Evolutionary conservation across 2,888 invertebrate genomes (phyloP).

Genomic region (Andrena flavipes): DNA sequence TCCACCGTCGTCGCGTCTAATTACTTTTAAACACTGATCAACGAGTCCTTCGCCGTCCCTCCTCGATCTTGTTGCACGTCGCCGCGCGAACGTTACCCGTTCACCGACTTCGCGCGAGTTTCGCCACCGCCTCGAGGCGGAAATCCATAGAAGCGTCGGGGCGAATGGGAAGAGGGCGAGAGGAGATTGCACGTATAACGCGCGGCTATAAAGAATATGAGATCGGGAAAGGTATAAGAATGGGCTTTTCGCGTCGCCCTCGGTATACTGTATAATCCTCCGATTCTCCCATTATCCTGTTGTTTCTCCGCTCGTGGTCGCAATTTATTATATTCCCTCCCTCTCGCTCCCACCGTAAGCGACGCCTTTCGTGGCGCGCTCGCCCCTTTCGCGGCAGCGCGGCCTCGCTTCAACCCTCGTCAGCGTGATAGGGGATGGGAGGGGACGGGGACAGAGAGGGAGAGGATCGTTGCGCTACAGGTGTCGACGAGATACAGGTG

Average conservation of each 20-base stretch:
- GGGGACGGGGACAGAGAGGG: constrained; percentile 11
- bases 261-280: constrained; percentile 76
- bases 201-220: constrained; percentile 66
- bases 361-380: constrained; percentile 24
- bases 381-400: constrained; percentile 26
- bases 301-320: constrained; percentile 79
- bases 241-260: constrained; percentile 66
- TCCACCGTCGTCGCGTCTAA: constrained; percentile 25
- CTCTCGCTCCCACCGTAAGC: constrained; percentile 17
- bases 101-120: constrained; percentile 6
- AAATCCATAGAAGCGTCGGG: constrained; percentile 7
- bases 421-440: constrained; percentile 41
- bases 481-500: constrained; percentile 83
- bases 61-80: background rate
- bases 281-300: constrained; percentile 82
- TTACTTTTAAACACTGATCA: constrained; percentile 31
- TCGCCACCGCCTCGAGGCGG: background rate
- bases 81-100: background rate
- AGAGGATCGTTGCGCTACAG: constrained; percentile 77
- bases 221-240: constrained; percentile 73
- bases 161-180: background rate
- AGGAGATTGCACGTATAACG: constrained; percentile 59
- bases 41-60: background rate
- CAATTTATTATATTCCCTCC: constrained; percentile 78
- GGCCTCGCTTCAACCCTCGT: constrained; percentile 33